Conservation (phyloP, 2,888 invertebrate species). For the Mythimna pallens region DNA sequence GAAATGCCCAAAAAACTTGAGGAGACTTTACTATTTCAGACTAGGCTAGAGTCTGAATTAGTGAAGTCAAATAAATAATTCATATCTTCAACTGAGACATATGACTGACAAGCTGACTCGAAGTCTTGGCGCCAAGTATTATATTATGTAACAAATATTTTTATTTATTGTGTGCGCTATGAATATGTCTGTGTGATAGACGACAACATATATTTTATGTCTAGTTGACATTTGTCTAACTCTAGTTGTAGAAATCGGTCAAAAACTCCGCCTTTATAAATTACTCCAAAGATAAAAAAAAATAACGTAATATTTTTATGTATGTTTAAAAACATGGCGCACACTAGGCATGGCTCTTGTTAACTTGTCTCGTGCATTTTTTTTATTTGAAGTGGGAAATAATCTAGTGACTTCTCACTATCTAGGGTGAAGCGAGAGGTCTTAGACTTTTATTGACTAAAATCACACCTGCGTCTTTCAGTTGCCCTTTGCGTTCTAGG, state of each 20-base stretch:
- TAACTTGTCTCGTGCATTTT: no score
- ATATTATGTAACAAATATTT: slow-evolving; percentile 12
- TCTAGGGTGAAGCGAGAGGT: no score
- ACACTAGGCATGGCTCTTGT: no score
- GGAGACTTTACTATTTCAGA: no score
- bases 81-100: slow-evolving; percentile 2
- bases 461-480: no score
- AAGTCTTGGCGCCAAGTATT: slow-evolving; percentile 17
- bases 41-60: background rate
- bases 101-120: background rate
- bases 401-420: no score
- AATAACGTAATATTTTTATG: no score
- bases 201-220: slow-evolving; percentile 2
- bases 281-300: background rate
- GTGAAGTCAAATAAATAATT: slow-evolving; percentile 22
- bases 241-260: background rate
- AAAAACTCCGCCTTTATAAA: background rate
- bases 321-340: no score
- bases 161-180: slow-evolving; percentile 23
- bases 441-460: no score
- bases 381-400: no score
- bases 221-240: background rate
- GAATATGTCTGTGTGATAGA: slow-evolving; percentile 1
- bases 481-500: no score
- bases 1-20: no score